Evolutionary conservation across 2,113 vertebrate species (phyloP).

Genomic region (Ceyx melanurus): DNA sequence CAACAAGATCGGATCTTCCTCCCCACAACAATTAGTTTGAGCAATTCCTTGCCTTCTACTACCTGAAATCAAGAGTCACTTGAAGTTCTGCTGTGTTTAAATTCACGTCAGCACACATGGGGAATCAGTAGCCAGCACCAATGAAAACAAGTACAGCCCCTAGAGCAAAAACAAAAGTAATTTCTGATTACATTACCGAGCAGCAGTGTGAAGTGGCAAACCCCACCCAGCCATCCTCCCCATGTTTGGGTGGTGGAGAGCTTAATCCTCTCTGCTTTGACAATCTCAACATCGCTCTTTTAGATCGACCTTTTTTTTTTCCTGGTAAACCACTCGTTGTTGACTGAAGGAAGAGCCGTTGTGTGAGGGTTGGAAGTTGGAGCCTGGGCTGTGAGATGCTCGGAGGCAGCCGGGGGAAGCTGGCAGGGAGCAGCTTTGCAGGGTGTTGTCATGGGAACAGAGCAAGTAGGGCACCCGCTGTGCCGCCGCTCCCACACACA

Average conservation of each 20-base stretch:
- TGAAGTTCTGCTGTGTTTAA: not conserved
- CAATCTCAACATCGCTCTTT: not conserved
- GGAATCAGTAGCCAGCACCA: not conserved
- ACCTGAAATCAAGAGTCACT: not conserved
- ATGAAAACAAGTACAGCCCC: not conserved
- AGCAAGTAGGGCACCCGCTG: conserved; percentile 42
- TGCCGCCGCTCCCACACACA: not conserved
- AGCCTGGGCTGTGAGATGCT: not conserved
- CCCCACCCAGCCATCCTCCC: not conserved
- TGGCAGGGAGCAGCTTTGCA: not conserved
- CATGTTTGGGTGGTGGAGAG: not conserved
- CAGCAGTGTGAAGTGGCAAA: not conserved
- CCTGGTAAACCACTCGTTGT: not conserved
- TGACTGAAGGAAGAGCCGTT: not conserved
- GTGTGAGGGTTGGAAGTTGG: not conserved
- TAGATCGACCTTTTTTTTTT: not conserved
- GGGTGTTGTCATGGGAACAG: conserved; percentile 67
- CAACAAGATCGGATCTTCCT: not conserved
- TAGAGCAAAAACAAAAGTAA: not conserved
- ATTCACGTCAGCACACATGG: not conserved
- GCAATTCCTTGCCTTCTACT: not conserved
- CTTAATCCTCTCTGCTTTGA: not conserved
- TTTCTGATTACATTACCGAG: not conserved
- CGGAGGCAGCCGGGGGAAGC: not conserved
- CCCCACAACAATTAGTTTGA: not conserved